Conservation (phyloP, 2,888 invertebrate genomes). For the Lacanobia oleracea region DNA sequence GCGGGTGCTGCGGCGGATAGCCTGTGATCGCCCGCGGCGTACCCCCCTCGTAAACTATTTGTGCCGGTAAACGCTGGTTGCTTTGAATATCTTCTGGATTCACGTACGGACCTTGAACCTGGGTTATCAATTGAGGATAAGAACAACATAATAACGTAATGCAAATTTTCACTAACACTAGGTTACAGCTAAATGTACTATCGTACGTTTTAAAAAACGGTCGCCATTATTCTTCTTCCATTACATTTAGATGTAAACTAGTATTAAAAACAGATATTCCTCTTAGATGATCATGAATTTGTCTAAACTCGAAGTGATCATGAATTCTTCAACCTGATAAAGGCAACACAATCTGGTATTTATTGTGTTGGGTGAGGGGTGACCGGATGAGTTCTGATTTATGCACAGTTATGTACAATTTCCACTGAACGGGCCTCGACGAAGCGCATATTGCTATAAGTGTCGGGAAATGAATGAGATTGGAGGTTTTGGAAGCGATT, state of each 20-base stretch:
- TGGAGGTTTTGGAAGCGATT: not conserved
- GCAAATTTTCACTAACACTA: not conserved
- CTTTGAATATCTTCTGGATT: slow-evolving; percentile 73
- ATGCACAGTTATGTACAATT: not conserved
- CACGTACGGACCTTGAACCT: slow-evolving; percentile 76
- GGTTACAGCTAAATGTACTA: not conserved
- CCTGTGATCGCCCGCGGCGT: slow-evolving; percentile 57
- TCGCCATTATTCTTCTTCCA: not conserved
- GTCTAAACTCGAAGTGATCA: not conserved
- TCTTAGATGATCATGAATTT: slow-evolving; percentile 2
- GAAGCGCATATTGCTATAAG: not conserved
- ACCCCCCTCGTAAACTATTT: slow-evolving; percentile 72
- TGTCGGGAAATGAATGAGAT: not conserved
- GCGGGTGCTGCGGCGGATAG: slow-evolving; percentile 61
- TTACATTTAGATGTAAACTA: not conserved
- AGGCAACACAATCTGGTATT: not conserved
- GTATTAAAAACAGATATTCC: not conserved
- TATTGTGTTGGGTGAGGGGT: not conserved
- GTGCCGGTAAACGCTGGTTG: slow-evolving; percentile 70
- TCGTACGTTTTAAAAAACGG: not conserved
- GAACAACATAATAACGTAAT: not conserved
- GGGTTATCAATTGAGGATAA: slow-evolving; percentile 11
- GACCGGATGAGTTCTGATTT: not conserved
- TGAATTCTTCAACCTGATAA: not conserved
- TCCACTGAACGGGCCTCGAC: not conserved